Evolutionary conservation across 2,797 vertebrate species (phyloP).

Genomic region (Clarias pachynema): DNA sequence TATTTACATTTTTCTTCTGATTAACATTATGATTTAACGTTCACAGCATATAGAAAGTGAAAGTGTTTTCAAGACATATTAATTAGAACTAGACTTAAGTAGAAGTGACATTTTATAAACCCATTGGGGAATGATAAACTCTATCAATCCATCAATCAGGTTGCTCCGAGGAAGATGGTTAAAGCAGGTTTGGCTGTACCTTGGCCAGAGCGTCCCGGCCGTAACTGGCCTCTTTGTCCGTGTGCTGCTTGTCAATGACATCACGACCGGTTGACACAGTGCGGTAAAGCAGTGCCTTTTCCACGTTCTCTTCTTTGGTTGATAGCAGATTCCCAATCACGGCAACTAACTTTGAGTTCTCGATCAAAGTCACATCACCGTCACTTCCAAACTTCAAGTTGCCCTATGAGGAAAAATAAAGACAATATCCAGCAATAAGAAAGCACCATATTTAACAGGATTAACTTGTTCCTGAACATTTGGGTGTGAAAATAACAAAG

Average conservation of each 20-base stretch:
- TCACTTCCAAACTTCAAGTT: slow-evolving; percentile 90
- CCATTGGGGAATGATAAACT: background rate
- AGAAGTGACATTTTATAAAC: background rate
- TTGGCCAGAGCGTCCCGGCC: slow-evolving; percentile 95
- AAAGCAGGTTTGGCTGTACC: slow-evolving; percentile 68
- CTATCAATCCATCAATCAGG: background rate
- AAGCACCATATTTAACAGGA: background rate
- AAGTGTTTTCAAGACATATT: background rate
- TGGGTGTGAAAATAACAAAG: background rate
- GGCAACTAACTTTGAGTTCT: slow-evolving; percentile 83
- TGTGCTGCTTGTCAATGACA: slow-evolving; percentile 96
- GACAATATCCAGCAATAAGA: background rate
- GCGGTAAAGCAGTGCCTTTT: slow-evolving; percentile 94
- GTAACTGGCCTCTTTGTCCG: slow-evolving; percentile 89
- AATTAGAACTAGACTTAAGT: background rate
- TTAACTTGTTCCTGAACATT: background rate
- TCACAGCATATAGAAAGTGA: background rate
- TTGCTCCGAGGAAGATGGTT: background rate
- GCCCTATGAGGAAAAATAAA: slow-evolving; percentile 73
- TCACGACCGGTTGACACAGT: slow-evolving; percentile 94
- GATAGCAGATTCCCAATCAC: slow-evolving; percentile 85
- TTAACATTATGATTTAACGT: background rate
- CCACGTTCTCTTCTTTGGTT: slow-evolving; percentile 86
- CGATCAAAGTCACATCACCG: slow-evolving; percentile 87
- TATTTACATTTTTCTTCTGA: background rate